Conservation (phyloP, 2,113 vertebrate species). For the Rallus limicola region DNA sequence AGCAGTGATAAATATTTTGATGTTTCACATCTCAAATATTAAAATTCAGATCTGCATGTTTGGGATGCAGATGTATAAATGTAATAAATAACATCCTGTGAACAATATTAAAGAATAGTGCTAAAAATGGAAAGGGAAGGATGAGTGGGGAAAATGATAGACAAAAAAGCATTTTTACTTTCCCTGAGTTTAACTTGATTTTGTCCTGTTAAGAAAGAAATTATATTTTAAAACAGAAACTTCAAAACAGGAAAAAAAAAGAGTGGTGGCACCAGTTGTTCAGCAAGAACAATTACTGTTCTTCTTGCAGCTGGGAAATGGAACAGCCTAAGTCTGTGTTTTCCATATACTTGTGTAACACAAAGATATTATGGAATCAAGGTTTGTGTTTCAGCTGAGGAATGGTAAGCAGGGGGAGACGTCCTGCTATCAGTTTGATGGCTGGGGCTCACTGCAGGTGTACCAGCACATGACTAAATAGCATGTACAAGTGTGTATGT, state of each 20-base stretch:
- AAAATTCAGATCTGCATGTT: background rate
- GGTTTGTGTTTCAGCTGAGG: background rate
- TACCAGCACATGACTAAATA: background rate
- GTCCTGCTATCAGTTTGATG: background rate
- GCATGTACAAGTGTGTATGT: too few relatives aligned
- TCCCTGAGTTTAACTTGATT: background rate
- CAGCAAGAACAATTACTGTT: background rate
- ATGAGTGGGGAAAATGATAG: background rate
- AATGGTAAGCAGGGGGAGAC: background rate
- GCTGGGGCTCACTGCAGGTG: background rate
- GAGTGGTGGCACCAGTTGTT: background rate
- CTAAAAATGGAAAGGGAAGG: background rate
- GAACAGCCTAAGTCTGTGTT: background rate
- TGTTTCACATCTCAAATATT: background rate
- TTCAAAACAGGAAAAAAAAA: background rate
- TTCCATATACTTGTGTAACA: accelerated
- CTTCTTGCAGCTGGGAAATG: background rate
- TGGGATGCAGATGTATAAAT: background rate
- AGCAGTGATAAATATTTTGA: background rate
- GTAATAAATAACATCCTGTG: background rate
- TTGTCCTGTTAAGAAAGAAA: background rate
- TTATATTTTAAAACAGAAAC: background rate
- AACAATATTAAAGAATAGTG: background rate
- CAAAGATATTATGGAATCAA: background rate
- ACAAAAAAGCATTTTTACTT: background rate